Evolutionary conservation across 2,113 vertebrate species (phyloP).

Genomic region (Equus quagga): DNA sequence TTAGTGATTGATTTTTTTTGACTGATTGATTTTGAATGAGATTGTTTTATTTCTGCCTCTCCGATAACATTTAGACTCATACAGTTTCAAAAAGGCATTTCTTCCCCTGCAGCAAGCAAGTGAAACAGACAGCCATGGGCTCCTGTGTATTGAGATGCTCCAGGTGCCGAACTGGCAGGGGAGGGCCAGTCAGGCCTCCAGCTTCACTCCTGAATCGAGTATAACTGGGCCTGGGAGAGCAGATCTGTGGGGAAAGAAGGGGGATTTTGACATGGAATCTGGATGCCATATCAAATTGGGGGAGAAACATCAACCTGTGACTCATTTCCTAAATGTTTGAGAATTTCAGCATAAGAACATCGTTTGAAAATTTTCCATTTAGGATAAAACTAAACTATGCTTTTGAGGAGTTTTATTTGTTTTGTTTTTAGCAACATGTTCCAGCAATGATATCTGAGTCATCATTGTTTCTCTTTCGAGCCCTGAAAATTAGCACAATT

Average conservation of each 20-base stretch:
- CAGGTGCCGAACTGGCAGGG: background rate
- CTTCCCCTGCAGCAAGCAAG: background rate
- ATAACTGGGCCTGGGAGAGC: background rate
- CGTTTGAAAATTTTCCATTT: background rate
- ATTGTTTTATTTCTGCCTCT: background rate
- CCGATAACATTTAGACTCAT: background rate
- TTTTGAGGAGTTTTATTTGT: background rate
- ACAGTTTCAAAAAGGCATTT: background rate
- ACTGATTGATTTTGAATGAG: background rate
- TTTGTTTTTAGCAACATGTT: background rate
- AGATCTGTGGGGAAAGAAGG: background rate
- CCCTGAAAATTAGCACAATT: background rate
- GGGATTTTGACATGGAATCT: background rate
- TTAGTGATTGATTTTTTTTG: background rate
- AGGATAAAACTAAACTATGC: background rate
- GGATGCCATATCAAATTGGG: background rate
- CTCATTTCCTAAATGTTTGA: background rate
- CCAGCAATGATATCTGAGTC: background rate
- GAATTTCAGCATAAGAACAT: background rate
- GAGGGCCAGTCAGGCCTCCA: background rate
- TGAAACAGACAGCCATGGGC: accelerated
- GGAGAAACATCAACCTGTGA: background rate
- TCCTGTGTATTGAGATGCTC: background rate
- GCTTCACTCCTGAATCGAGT: background rate
- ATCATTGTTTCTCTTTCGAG: background rate